Base-by-base conservation (phyloP, 2,113 vertebrate species). In the Candoia aspera region DNA sequence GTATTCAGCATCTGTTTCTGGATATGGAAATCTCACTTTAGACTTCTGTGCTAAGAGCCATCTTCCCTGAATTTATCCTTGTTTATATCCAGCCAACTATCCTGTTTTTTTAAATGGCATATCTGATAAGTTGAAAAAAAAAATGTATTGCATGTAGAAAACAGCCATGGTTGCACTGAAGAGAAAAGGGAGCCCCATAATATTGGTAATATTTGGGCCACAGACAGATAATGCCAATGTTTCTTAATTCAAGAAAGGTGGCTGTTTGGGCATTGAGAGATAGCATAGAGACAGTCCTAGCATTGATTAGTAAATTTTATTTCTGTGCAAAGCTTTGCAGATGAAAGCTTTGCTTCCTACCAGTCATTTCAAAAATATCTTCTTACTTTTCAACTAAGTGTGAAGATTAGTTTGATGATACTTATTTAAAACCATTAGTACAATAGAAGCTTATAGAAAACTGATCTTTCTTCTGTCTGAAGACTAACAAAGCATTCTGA, bases 361-460 rank as follows among this genome's bases (percentile, higher is more conserved):
- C 84, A 85, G 37, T 8, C 84, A n/a, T n/a, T 86, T 86, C 26
- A 54, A 86, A 86, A 86, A 86, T 86, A 54, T n/a, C 53, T 37
- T n/a, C 84, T 55, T 54, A 29, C 4, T 13, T 54, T 26, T 26
- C 23, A 85, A 17, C n/a, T 53, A 85, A 26, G 29, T 37, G 23
- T 29, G 26, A 86, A 86, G 49, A 55, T 55, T 86, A 86, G 84
- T 86, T 86, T 86, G 46, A 85, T 85, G 84, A 85, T 54, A 85
- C 12, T 29, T 49, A 85, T 85, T 85, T 85, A 85, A 53, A 49
- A 54, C 24, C 24, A 29, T 85, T 8, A 37, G 49, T 54, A 29
- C 23, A 53, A 29, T 53, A 46, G 42, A 84, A 17, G 68, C 68
- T 37, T 73, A 13, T 11, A 64, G 62, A 29, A 11, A 10, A 73